Conservation (phyloP, 2,113 vertebrate species). For the Sebastes fasciatus region DNA sequence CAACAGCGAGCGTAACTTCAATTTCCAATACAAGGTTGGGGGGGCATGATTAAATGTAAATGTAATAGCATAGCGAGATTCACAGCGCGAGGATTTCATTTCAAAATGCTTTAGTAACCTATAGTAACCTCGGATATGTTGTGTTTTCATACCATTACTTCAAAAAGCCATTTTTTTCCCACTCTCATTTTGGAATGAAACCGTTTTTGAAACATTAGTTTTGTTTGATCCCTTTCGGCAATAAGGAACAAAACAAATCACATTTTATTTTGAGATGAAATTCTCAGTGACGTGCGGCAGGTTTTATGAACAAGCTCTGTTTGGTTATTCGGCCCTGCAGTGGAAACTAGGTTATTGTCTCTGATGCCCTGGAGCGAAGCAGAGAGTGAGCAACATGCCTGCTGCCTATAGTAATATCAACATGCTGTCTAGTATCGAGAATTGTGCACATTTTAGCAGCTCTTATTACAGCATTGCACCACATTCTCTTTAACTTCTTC, state of each 20-base stretch:
- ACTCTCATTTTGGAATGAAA: conserved; percentile 38
- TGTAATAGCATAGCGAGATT: conserved; percentile 20
- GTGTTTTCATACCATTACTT: conserved; percentile 37
- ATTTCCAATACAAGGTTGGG: not conserved
- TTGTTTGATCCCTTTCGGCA: conserved; percentile 27
- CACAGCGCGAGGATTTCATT: conserved; percentile 37
- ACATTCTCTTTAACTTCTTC: not conserved
- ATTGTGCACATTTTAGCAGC: conserved; percentile 20
- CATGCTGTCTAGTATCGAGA: conserved; percentile 61
- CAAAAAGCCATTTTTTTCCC: conserved; percentile 5
- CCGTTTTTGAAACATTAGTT: conserved; percentile 10
- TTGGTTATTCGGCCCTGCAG: conserved; percentile 47
- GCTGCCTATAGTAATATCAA: conserved; percentile 72
- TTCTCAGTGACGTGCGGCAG: conserved; percentile 29
- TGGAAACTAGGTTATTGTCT: conserved; percentile 79
- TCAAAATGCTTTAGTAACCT: conserved; percentile 31
- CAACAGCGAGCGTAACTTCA: not conserved
- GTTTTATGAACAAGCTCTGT: conserved; percentile 50
- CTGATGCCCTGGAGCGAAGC: conserved; percentile 66
- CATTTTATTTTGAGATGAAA: conserved; percentile 28
- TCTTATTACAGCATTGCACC: not conserved
- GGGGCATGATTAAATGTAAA: conserved; percentile 40
- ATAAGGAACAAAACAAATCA: conserved; percentile 31
- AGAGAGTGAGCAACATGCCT: conserved; percentile 69
- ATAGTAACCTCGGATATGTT: conserved; percentile 17